Conservation (phyloP, 2,797 vertebrate genomes). For the Betta splendens region DNA sequence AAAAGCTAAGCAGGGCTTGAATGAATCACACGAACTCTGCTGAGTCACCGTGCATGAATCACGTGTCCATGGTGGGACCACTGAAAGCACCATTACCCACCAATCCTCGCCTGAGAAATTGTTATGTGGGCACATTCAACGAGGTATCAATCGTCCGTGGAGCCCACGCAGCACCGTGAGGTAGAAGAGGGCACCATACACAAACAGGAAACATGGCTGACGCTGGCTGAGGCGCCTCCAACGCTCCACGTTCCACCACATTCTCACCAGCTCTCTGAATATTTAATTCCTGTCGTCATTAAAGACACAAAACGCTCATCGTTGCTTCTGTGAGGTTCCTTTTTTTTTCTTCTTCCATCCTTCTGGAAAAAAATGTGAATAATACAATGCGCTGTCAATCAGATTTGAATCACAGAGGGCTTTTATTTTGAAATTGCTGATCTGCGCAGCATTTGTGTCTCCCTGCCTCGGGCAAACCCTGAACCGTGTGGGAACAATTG, state of each 20-base stretch:
- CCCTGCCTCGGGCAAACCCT: constrained; percentile 61
- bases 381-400: constrained; percentile 55
- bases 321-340: too few species aligned
- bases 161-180: background rate
- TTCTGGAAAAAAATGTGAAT: constrained; percentile 32
- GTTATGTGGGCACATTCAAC: background rate
- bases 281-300: too few species aligned
- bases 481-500: constrained; percentile 75
- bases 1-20: background rate
- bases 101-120: background rate
- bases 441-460: constrained; percentile 65
- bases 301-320: too few species aligned
- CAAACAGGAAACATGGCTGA: background rate
- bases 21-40: background rate
- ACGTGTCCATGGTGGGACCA: background rate
- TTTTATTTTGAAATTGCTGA: constrained; percentile 81
- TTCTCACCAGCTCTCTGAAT: too few species aligned
- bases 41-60: background rate
- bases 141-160: background rate
- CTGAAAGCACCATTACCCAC: too few species aligned
- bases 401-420: constrained; percentile 64
- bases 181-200: background rate
- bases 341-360: constrained; percentile 34
- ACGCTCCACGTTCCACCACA: too few species aligned
- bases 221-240: too few species aligned